Conservation (phyloP, 1,140 invertebrate species). For the Luehdorfia chinensis region DNA sequence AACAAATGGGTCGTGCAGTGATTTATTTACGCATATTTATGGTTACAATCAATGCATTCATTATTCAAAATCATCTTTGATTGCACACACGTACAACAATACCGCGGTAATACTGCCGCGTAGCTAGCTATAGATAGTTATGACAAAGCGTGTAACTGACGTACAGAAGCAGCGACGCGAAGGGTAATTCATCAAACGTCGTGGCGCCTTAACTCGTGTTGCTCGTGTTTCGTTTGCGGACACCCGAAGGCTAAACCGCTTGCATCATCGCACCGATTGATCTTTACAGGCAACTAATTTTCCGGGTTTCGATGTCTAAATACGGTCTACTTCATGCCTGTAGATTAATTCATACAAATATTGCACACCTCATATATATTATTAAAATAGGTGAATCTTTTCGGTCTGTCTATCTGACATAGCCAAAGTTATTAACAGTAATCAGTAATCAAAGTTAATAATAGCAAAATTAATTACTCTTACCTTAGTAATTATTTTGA, state of each 20-base stretch:
- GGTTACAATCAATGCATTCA: constrained; percentile 21
- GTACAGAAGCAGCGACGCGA: constrained; percentile 43
- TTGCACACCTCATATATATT: not conserved
- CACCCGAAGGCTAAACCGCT: constrained; percentile 25
- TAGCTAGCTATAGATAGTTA: too few relatives aligned
- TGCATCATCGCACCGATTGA: constrained; percentile 36
- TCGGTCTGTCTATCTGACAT: too few relatives aligned
- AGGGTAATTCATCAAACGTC: constrained; percentile 55
- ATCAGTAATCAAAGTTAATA: too few relatives aligned
- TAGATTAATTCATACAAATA: too few relatives aligned
- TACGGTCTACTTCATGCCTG: not conserved
- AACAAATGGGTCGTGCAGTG: constrained; percentile 32
- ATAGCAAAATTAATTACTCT: too few relatives aligned
- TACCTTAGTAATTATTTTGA: too few relatives aligned
- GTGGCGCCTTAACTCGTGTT: constrained; percentile 15
- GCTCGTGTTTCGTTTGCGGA: constrained; percentile 8
- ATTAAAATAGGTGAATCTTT: too few relatives aligned
- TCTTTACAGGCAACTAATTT: constrained; percentile 35
- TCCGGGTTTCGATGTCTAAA: constrained; percentile 14
- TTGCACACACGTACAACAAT: constrained; percentile 4
- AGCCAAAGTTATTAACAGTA: too few relatives aligned
- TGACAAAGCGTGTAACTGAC: constrained; percentile 29
- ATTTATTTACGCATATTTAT: constrained; percentile 29
- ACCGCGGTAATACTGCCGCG: too few relatives aligned
- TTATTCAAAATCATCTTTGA: constrained; percentile 30